These are phyloP conservation scores for Odontomachus brunneus DNA, from an alignment of 1,140 invertebrate genomes.

Conservation along the genomic window DNA sequence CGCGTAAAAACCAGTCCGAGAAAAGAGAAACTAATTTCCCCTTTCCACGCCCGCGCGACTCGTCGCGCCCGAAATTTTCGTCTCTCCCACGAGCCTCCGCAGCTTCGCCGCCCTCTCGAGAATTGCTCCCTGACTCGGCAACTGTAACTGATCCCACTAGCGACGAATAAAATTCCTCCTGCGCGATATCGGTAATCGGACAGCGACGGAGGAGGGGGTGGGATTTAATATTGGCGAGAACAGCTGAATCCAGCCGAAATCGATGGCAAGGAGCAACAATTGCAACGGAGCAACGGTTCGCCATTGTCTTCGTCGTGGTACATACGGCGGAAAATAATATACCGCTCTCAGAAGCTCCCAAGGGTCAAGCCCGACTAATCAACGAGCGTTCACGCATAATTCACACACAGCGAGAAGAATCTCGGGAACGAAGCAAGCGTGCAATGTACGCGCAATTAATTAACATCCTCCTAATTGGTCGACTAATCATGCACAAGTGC, in stretches of 20 bases:
- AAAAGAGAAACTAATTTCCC: slow-evolving; percentile 28
- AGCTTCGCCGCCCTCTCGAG: too few relatives aligned
- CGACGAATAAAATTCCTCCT: not conserved
- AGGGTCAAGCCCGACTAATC: slow-evolving; percentile 30
- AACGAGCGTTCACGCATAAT: slow-evolving; percentile 30
- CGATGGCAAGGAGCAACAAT: not conserved
- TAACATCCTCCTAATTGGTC: too few relatives aligned
- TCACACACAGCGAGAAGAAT: not conserved
- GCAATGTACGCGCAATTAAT: too few relatives aligned
- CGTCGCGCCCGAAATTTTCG: too few relatives aligned
- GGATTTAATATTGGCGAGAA: not conserved
- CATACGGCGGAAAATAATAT: slow-evolving; percentile 52
- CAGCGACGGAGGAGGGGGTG: too few relatives aligned
- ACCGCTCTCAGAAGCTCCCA: slow-evolving; percentile 67
- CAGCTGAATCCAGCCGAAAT: slow-evolving; percentile 9
- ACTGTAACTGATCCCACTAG: too few relatives aligned
- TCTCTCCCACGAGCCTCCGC: too few relatives aligned
- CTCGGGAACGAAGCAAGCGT: not conserved
- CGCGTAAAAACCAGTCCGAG: not conserved
- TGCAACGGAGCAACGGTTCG: slow-evolving; percentile 15
- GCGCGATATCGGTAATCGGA: not conserved
- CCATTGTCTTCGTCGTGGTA: slow-evolving; percentile 7
- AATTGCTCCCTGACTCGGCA: too few relatives aligned
- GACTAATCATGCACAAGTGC: too few relatives aligned
- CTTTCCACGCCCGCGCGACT: too few relatives aligned